Base-by-base conservation (phyloP, 1,140 invertebrate genomes). In the Leptopilina boulardi region DNA sequence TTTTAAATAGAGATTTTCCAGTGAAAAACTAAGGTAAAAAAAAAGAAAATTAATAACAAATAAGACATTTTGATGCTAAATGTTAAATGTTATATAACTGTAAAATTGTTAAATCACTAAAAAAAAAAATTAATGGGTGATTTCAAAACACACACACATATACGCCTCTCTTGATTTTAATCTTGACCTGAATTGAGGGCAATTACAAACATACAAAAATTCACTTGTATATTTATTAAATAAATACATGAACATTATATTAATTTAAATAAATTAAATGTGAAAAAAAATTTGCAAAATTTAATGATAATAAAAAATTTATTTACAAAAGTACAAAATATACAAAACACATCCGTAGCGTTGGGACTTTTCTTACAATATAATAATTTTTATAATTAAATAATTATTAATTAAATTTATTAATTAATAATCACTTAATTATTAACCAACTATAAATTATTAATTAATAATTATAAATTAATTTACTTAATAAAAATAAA, bases 161-260 rank as follows among this genome's bases (percentile, higher is more conserved):
- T n/a, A n/a, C n/a, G n/a, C n/a, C n/a, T n/a, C 47, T 51, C 47
- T 51, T 51, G 47, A 18, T 51, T 51, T 51, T 51, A n/a, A 51
- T 51, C 47, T 51, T 51, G 47, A 51, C 47, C 47, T 51, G 4
- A 51, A 51, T 51, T 5, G 4, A 51, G 47, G n/a, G 15, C 47
- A n/a, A 18, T 51, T 51, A 18, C 18, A 51, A 44, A 44, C 42
- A n/a, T 18, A 1, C 2, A 2, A 51, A 51, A 51, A 51, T 51
- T 51, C 47, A 51, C 18, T 51, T 51, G 13, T 18, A 18, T 4
- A 8, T 38, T 38, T 38, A 30, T 30, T 3, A 38, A 38, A 38
- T 9, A 8, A 38, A n/a, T n/a, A n/a, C n/a, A n/a, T n/a, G n/a
- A n/a, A n/a, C n/a, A n/a, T n/a, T n/a, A n/a, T n/a, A n/a, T n/a